Base-by-base conservation (phyloP, 2,888 invertebrate genomes). In the Timandra comae region DNA sequence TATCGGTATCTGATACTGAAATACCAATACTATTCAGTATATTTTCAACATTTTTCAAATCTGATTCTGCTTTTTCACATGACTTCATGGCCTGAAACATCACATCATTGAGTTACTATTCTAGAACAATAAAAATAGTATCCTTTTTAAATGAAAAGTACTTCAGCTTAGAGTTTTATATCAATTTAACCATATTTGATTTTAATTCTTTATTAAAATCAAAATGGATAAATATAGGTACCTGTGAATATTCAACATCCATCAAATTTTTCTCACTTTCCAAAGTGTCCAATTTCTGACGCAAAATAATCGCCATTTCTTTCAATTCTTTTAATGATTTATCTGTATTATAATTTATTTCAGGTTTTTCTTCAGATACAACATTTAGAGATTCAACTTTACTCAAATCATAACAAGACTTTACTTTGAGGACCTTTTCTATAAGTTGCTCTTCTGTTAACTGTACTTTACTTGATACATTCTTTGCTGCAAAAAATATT, bases 171-270 rank as follows among this genome's bases (percentile, higher is more conserved):
- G n/a, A n/a, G n/a, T n/a, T n/a, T n/a, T n/a, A n/a, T n/a, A n/a
- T n/a, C n/a, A n/a, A n/a, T n/a, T n/a, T n/a, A n/a, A n/a, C n/a
- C n/a, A n/a, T n/a, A n/a, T n/a, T n/a, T n/a, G n/a, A n/a, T n/a
- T 11, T 7, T 12, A 1, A 22, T 23, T 20, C 12, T 19, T 7
- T 20, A n/a, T 5, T 12, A 21, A 8, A 20, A 7, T 21, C 23
- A 9, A 21, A 26, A 27, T 26, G 26, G 21, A 6, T 20, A 16
- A n/a, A n/a, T n/a, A n/a, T n/a, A n/a, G 13, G 27, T 52, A 82
- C 84, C 72, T 82, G 80, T 30, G 69, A 63, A 59, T 60, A 80
- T 54, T 82, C 84, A 30, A 74, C 67, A 52, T 78, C 73, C 76
- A 80, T 76, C 23, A 74, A 57, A 68, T 78, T 81, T 52, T 63